Base-by-base conservation (phyloP, 2,888 invertebrate species). In the Aradus depressus region DNA sequence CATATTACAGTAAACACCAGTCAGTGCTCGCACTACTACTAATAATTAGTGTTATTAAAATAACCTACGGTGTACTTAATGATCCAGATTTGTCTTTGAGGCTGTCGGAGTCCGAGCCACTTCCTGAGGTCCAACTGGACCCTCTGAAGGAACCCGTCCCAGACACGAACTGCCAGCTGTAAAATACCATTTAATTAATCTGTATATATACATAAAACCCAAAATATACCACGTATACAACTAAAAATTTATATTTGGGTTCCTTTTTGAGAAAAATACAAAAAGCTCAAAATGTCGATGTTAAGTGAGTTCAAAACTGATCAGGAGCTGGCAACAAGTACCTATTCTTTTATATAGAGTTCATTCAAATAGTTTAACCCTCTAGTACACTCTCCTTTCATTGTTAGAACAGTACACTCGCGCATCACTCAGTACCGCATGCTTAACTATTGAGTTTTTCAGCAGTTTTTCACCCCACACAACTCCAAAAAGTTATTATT, bases 81-180 rank as follows among this genome's bases (percentile, higher is more conserved):
- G n/a, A n/a, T n/a, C n/a, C n/a, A n/a, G n/a, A n/a, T n/a, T n/a
- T n/a, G n/a, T n/a, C 65, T 61, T 32, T n/a, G n/a, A n/a, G n/a
- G n/a, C n/a, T n/a, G n/a, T n/a, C n/a, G n/a, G n/a, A 50, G 19
- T 54, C 49, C 21, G 47, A 56, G 16, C 62, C 59, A 42, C 62
- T 60, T 37, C 63, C 62, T 14, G 59, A 54, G 39, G 66, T 65
- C 8, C 72, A 71, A 8, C 73, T 71, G 5, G 75, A 72, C 38
- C 75, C 74, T 19, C 75, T 67, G 38, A 77, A 63, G 64, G 81
- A 81, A 16, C 81, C 82, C 8, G 79, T 76, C 6, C 76, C 77
- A 8, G 77, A 76, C 53, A 81, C 77, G 64, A 81, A 73, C 64
- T 80, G 80, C 81, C 81, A 82, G 60, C 81, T 81, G 59, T 16